Evolutionary conservation across 1,140 invertebrate genomes (phyloP), one percentile per base, ranked within the genome.

Genomic region (Himalopsyche phryganea): DNA sequence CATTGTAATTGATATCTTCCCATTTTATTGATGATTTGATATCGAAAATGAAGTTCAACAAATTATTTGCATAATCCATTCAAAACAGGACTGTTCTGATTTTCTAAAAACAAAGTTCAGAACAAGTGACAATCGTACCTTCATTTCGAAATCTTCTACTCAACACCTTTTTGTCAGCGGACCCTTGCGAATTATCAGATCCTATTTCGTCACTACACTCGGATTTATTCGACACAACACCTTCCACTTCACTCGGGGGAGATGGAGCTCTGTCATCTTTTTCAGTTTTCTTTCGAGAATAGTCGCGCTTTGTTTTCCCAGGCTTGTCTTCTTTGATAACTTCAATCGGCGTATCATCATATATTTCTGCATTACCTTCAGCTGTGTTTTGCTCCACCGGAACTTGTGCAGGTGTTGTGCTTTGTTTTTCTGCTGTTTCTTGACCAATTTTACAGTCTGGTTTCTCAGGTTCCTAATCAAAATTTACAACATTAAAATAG

Each of bases 291-390:
- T 65, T 74, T 11, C 67, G 57, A 14, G 65, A 73, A 61, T 76
- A 76, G 66, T 65, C 63, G 1, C 49, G 65, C 58, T 73, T 75
- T 13, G 69, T 68, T 66, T 73, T 77, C 33, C 69, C 72, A 7
- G 63, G 65, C 61, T 77, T 76, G 50, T 77, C 74, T n/a, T 75
- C 67, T 66, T 76, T 76, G 10, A 65, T 68, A 10, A 81, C 80
- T 69, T 81, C 79, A 68, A 82, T 79, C 1, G 80, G 80, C 0
- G 81, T 79, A 38, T 85, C 83, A 63, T 84, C 83, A 53, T 82
- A 80, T 0, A 79, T 81, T 45, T 82, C 79, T 0, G 72, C 75
- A 58, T 78, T 71, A 0, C 70, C 67, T 36, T 76, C 76, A 17
- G 48, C 18, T 10, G 23, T 20, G 23, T 28, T 28, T 14, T 40